These are phyloP conservation scores for Xiphydria camelus DNA, from an alignment of 2,888 invertebrate species.

Conservation along the genomic window DNA sequence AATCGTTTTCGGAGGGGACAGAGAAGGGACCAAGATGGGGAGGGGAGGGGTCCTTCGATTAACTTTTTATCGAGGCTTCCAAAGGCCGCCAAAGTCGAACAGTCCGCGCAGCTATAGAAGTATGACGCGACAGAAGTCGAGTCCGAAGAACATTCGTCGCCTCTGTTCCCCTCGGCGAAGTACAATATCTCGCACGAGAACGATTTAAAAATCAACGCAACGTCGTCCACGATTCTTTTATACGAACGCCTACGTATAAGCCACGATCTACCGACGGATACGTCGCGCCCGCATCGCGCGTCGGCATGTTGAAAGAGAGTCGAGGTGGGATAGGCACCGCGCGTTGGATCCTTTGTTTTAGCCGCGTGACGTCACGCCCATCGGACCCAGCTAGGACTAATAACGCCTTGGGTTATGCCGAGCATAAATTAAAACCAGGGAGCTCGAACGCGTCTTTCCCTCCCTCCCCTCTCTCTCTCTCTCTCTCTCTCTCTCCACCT, in stretches of 20 bases:
- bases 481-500: constrained; percentile 14
- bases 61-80: too few species aligned
- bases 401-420: constrained; percentile 48
- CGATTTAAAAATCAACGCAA: too few species aligned
- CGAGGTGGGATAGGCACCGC: constrained; percentile 35
- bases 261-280: background rate
- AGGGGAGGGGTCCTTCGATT: too few species aligned
- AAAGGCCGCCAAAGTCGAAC: too few species aligned
- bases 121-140: too few species aligned
- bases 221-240: too few species aligned
- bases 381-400: constrained; percentile 47
- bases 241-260: too few species aligned
- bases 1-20: too few species aligned
- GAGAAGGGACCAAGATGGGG: too few species aligned
- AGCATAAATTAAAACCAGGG: constrained; percentile 52
- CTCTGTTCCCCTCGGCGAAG: background rate
- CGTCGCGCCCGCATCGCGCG: constrained; percentile 3
- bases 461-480: constrained; percentile 15
- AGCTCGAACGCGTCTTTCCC: background rate
- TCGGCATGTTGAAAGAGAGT: constrained; percentile 46
- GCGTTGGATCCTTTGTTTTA: constrained; percentile 52
- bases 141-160: background rate
- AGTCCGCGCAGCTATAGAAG: too few species aligned
- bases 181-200: too few species aligned
- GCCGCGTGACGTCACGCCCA: constrained; percentile 53